Evolutionary conservation across 2,797 vertebrate species (phyloP).

Genomic region (Cottoperca gobio): DNA sequence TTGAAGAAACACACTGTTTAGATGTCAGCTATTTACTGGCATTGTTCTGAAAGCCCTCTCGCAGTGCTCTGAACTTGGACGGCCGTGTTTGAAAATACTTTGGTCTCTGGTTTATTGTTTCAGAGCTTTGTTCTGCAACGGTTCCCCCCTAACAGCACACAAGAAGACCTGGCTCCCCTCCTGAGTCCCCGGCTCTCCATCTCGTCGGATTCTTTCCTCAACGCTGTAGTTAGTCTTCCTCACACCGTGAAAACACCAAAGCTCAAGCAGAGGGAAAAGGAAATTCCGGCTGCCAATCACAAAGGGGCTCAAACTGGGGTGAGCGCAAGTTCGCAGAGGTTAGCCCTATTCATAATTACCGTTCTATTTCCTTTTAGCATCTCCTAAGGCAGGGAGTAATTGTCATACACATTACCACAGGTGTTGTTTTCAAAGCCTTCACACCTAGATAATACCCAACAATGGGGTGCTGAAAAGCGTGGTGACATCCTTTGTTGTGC

Average conservation of each 20-base stretch:
- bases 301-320: conserved; percentile 70
- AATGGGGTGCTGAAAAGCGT: conserved; percentile 81
- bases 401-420: conserved; percentile 82
- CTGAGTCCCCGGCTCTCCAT: conserved; percentile 32
- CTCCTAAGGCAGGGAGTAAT: conserved; percentile 72
- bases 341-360: conserved; percentile 72
- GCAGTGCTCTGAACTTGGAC: conserved; percentile 50
- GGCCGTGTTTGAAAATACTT: conserved; percentile 35
- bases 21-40: conserved; percentile 14
- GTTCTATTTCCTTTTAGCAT: conserved; percentile 79
- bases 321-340: conserved; percentile 66
- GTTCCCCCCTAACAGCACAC: conserved; percentile 23
- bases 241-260: conserved; percentile 59
- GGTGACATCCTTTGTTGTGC: conserved; percentile 83
- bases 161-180: conserved; percentile 44
- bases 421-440: conserved; percentile 86
- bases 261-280: conserved; percentile 33
- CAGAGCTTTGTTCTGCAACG: conserved; percentile 36
- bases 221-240: conserved; percentile 48
- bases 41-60: conserved; percentile 29
- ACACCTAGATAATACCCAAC: conserved; percentile 85
- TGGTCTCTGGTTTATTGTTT: conserved; percentile 61
- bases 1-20: conserved; percentile 32
- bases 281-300: conserved; percentile 67
- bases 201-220: conserved; percentile 53